phyloP scores from a whole-genome alignment of 2,888 invertebrate genomes.

The Leucoma salicis region DNA sequence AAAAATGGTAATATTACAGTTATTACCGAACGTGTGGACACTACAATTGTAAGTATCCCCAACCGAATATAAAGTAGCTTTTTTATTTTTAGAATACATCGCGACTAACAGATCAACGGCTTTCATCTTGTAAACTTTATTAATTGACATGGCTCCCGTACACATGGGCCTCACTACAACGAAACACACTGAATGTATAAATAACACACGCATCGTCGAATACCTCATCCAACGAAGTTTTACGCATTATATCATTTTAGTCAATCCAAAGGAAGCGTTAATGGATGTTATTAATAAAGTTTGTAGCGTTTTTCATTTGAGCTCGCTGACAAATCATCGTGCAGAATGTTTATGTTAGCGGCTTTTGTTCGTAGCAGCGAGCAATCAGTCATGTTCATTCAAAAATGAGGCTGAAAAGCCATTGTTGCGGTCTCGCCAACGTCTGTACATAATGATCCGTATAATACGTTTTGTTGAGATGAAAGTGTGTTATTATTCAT shows the following conservation, averaged over 20 bases:
- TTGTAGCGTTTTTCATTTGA: slow-evolving; percentile 21
- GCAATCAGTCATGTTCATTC: slow-evolving; percentile 76
- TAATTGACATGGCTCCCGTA: slow-evolving; percentile 77
- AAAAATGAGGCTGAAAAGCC: slow-evolving; percentile 63
- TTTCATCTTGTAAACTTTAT: slow-evolving; percentile 81
- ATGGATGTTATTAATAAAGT: slow-evolving; percentile 25
- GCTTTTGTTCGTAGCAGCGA: slow-evolving; percentile 65
- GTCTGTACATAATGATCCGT: slow-evolving; percentile 52
- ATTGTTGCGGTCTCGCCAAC: slow-evolving; percentile 59
- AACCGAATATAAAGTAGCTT: slow-evolving; percentile 72
- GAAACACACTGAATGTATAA: slow-evolving; percentile 12
- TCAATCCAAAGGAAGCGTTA: slow-evolving; percentile 12
- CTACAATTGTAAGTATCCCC: slow-evolving; percentile 61
- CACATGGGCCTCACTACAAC: slow-evolving; percentile 50
- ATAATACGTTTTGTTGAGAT: slow-evolving; percentile 50
- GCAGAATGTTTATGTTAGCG: slow-evolving; percentile 66
- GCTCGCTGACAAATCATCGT: slow-evolving; percentile 47
- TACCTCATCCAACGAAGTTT: slow-evolving; percentile 34
- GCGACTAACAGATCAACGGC: slow-evolving; percentile 70
- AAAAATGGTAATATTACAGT: background rate
- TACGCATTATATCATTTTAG: background rate
- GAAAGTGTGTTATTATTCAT: slow-evolving; percentile 58
- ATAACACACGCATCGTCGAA: slow-evolving; percentile 17
- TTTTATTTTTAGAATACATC: slow-evolving; percentile 76
- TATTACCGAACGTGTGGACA: slow-evolving; percentile 18